Base-by-base conservation (phyloP, 2,113 vertebrate genomes). In the Heptranchias perlo region DNA sequence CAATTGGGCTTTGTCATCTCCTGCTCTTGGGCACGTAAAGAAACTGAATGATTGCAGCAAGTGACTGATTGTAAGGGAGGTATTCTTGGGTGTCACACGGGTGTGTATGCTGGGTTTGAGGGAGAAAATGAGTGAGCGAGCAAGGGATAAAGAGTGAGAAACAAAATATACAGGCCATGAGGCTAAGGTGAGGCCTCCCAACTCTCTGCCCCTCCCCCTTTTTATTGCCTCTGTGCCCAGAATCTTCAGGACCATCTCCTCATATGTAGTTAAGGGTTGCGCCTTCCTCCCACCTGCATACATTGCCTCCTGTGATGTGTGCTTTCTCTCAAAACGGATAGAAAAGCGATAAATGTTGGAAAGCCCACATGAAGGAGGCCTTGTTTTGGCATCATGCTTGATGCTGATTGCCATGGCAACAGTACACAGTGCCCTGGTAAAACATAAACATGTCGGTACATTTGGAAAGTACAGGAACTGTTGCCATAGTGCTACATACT, bases 321-420 rank as follows among this genome's bases (percentile, higher is more conserved):
- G 47, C 8, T 35, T 89, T 87, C 23, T 54, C 31, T 4, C 3
- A 2, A 54, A 35, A 54, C 23, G 31, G 49, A 44, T 52, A 89
- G 86, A 89, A 52, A 52, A 54, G 47, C 7, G 31, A 52, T 54
- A 52, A 52, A 11, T 54, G 8, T 89, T 25, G 49, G 6, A 54
- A 54, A 3, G 28, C 13, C 28, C 25, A 31, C 54, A 31, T 54
- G 86, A 89, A 89, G 25, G 28, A 73, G 69, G 28, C 69, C 65
- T 73, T 35, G 69, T 73, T 28, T 73, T 35, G 69, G 31, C 31
- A 31, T 31, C 69, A 73, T 73, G 10, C 28, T 73, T 73, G 69
- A 31, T 73, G 69, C 49, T 89, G 49, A 89, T 89, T 89, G 25
- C 49, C 86, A 54, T 89, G 86, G 86, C 86, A 89, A 89, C 86